phyloP scores from a whole-genome alignment of 2,113 vertebrate species.

The Tragelaphus imberbis region DNA sequence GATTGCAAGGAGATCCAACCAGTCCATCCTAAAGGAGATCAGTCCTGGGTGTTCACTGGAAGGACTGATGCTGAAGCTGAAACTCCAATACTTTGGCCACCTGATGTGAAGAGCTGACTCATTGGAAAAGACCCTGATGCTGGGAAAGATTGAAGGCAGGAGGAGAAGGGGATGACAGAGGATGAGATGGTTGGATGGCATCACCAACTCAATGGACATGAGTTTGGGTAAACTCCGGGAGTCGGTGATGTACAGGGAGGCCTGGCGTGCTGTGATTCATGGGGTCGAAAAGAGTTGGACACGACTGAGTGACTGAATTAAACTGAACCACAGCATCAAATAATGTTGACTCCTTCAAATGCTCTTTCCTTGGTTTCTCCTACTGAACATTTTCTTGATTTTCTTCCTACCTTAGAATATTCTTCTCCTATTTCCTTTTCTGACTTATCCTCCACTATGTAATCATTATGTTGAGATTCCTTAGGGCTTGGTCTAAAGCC shows the following conservation, averaged over 20 bases:
- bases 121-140: not conserved
- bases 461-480: not conserved
- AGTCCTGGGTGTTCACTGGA: not conserved
- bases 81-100: not conserved
- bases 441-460: not conserved
- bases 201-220: not conserved
- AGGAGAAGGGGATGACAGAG: not conserved
- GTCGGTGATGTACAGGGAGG: not conserved
- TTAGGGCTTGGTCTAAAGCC: not conserved
- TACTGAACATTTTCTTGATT: not conserved
- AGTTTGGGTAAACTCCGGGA: not conserved
- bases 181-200: not conserved
- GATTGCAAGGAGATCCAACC: not conserved
- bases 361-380: not conserved
- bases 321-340: not conserved
- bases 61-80: not conserved
- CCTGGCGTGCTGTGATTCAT: fast-evolving
- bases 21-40: not conserved
- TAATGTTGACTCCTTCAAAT: not conserved
- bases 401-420: not conserved
- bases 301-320: fast-evolving
- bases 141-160: not conserved
- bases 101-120: not conserved
- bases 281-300: fast-evolving
- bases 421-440: not conserved